These are phyloP conservation scores for Phrynocephalus vlangalii DNA, from an alignment of 2,797 vertebrate species.

Conservation along the genomic window DNA sequence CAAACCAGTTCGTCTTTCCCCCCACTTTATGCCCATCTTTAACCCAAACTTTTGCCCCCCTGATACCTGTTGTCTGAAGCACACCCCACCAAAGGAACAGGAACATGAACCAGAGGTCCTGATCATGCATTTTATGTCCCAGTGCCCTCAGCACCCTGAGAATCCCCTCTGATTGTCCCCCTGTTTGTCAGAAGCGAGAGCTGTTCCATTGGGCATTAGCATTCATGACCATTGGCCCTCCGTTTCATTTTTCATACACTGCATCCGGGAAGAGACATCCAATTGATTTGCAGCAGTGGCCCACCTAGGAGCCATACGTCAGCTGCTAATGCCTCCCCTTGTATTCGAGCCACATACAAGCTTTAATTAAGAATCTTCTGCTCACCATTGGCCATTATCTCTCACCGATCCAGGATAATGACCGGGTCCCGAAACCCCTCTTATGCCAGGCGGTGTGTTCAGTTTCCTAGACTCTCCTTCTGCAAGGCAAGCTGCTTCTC, in stretches of 20 bases:
- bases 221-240: slow-evolving; percentile 15
- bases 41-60: neutral
- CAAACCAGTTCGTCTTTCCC: too few relatives aligned
- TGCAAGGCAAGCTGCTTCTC: neutral
- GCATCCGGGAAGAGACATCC: neutral
- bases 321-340: slow-evolving; percentile 9
- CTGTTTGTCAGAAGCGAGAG: neutral
- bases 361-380: slow-evolving; percentile 57
- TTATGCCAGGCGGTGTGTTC: slow-evolving; percentile 29
- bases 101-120: neutral
- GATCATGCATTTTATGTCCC: neutral
- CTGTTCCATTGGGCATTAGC: neutral
- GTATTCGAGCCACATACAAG: slow-evolving; percentile 44
- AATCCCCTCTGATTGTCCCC: neutral
- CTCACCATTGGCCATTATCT: slow-evolving; percentile 19
- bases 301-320: slow-evolving; percentile 13
- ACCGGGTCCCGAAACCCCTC: slow-evolving; percentile 6
- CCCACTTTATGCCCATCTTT: too few relatives aligned
- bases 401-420: slow-evolving; percentile 45
- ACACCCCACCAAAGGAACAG: too few relatives aligned
- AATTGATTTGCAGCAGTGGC: slow-evolving; percentile 30
- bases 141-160: neutral
- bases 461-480: neutral
- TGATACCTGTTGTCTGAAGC: neutral
- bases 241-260: slow-evolving; percentile 1